phyloP scores from a whole-genome alignment of 2,888 invertebrate genomes.

The Hemithea aestivaria region DNA sequence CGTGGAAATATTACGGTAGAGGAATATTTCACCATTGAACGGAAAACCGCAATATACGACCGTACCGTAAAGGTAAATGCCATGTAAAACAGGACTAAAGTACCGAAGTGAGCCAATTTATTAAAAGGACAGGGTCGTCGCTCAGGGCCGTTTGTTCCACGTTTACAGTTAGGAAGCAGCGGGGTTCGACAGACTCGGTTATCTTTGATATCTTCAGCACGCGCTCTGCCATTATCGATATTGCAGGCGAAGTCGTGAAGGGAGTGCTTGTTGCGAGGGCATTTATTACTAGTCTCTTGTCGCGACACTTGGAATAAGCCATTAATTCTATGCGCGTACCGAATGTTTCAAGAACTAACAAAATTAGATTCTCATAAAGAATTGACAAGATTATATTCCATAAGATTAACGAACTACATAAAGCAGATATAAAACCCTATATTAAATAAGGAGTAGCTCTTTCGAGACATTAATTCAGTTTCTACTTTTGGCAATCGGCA shows the following conservation, averaged over 20 bases:
- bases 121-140: too few species aligned
- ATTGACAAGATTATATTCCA: too few species aligned
- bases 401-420: too few species aligned
- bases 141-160: conserved; percentile 10
- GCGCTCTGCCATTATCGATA: conserved; percentile 55
- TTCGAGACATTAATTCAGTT: not conserved
- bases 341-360: too few species aligned
- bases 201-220: conserved; percentile 48
- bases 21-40: conserved; percentile 2
- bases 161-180: too few species aligned
- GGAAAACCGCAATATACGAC: too few species aligned
- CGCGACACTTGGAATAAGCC: conserved; percentile 29
- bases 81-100: too few species aligned
- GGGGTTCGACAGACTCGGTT: conserved; percentile 34
- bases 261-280: conserved; percentile 36
- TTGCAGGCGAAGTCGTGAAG: conserved; percentile 39
- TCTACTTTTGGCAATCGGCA: too few species aligned
- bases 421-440: not conserved
- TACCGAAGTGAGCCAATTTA: too few species aligned
- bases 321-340: conserved; percentile 23
- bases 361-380: too few species aligned
- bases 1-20: conserved; percentile 11
- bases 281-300: conserved; percentile 14
- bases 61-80: too few species aligned
- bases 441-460: not conserved